Evolutionary conservation across 2,888 invertebrate genomes (phyloP).

Genomic region (Zootermopsis nevadensis): DNA sequence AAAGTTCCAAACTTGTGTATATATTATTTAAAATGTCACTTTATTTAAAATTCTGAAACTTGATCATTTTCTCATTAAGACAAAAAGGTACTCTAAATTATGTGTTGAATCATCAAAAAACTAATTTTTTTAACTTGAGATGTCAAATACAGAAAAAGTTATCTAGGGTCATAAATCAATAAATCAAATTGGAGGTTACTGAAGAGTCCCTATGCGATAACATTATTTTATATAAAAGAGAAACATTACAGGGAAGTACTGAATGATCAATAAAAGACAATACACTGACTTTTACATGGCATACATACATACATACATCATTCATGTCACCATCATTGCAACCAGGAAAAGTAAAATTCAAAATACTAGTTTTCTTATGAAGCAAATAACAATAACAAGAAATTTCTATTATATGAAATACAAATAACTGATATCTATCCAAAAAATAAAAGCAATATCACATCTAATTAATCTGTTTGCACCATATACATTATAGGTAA

Average conservation of each 20-base stretch:
- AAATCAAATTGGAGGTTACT: background rate
- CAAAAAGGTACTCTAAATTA: background rate
- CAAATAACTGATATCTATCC: background rate
- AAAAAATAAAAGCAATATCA: background rate
- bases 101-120: background rate
- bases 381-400: background rate
- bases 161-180: background rate
- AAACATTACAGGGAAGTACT: conserved; percentile 21
- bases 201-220: background rate
- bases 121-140: background rate
- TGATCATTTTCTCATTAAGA: background rate
- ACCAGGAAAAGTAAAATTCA: background rate
- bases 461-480: background rate
- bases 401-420: background rate
- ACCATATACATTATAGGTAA: conserved; percentile 13
- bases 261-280: background rate
- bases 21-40: no score
- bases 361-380: background rate
- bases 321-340: background rate
- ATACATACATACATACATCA: conserved; percentile 12
- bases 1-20: no score
- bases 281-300: conserved; percentile 16
- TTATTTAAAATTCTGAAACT: background rate
- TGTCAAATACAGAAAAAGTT: background rate
- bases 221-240: conserved; percentile 35